A percentile compares a stretch with the other conserved stretches of the same genome.
These are phyloP conservation scores for Garra rufa DNA, from an alignment of 2,113 vertebrate species.

Conservation along the genomic window DNA sequence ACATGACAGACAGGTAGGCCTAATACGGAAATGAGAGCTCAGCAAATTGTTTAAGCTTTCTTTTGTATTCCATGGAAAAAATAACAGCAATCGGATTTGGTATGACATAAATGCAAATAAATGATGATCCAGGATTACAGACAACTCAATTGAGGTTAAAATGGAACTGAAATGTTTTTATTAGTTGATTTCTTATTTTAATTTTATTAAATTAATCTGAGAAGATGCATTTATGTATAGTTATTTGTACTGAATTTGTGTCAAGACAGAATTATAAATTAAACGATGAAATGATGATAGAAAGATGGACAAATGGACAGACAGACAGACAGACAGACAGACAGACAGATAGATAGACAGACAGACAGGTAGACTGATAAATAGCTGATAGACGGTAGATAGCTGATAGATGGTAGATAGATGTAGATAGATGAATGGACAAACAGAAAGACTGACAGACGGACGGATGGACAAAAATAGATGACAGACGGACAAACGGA, in stretches of 20 bases:
- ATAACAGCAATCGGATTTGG: not conserved
- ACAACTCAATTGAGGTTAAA: not conserved
- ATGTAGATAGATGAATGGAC: not conserved
- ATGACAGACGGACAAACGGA: not conserved
- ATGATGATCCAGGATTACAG: not conserved
- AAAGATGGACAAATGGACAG: too few species aligned
- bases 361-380: not conserved
- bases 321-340: too few species aligned
- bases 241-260: too few species aligned
- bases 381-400: too few species aligned
- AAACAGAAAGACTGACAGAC: not conserved
- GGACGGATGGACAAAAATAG: not conserved
- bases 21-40: conserved; percentile 8
- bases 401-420: too few species aligned
- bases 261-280: too few species aligned
- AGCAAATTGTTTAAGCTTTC: not conserved
- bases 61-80: not conserved
- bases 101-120: not conserved
- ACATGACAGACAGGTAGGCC: conserved; percentile 13
- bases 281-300: too few species aligned
- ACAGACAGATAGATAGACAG: not conserved
- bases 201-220: not conserved
- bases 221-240: too few species aligned
- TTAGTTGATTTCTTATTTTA: not conserved
- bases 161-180: not conserved